Percentiles rank a stretch among this genome's conserved stretches.
These are phyloP conservation scores for Bombus fervidus DNA, from an alignment of 1,140 invertebrate genomes.

Conservation along the genomic window DNA sequence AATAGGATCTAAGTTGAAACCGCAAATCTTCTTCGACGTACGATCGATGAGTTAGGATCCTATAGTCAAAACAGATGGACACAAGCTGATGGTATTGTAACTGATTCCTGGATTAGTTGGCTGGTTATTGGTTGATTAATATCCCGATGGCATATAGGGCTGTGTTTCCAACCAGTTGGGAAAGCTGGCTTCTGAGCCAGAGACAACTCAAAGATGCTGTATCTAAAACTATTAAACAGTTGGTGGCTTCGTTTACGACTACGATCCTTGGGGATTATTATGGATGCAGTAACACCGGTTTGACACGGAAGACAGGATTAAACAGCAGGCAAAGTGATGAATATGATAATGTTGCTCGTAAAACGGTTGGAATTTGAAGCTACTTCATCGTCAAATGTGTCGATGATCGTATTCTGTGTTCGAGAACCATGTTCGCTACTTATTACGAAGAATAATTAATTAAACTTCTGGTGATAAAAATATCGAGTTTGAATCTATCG, in stretches of 20 bases:
- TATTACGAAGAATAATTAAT: background rate
- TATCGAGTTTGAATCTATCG: background rate
- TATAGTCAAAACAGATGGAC: background rate
- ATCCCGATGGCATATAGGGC: background rate
- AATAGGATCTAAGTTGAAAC: too few relatives aligned
- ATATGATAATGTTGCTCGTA: background rate
- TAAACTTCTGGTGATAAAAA: background rate
- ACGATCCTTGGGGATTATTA: background rate
- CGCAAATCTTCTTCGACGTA: background rate
- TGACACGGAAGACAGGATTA: background rate
- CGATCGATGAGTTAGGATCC: background rate
- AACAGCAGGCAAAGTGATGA: background rate
- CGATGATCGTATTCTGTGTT: background rate
- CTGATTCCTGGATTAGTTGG: conserved; percentile 5
- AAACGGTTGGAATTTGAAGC: background rate
- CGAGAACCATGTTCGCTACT: background rate
- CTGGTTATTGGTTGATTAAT: background rate
- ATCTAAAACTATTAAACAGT: conserved; percentile 1
- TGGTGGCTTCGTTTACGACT: background rate
- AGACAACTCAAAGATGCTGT: background rate
- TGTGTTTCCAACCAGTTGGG: background rate
- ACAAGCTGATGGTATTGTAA: background rate
- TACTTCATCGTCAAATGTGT: background rate
- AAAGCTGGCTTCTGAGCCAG: background rate
- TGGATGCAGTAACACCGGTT: background rate